Evolutionary conservation across 1,140 invertebrate genomes (phyloP).

Genomic region (Epicauta chinensis): DNA sequence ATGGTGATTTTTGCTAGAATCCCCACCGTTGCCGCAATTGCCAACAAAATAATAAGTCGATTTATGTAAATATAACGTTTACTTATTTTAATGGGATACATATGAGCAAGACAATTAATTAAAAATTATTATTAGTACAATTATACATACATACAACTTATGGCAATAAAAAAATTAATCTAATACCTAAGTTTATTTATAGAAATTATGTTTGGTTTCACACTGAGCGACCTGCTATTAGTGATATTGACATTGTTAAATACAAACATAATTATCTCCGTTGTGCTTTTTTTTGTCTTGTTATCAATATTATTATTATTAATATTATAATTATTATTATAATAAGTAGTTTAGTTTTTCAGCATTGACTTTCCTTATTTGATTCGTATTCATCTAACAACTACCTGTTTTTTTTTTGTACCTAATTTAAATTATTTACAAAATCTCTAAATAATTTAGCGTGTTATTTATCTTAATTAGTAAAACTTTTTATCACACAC

Average conservation of each 20-base stretch:
- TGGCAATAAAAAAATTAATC: constrained; percentile 21
- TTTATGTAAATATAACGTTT: constrained; percentile 33
- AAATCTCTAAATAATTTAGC: constrained; percentile 17
- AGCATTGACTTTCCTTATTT: no score
- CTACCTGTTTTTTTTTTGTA: constrained; percentile 24
- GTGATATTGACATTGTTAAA: constrained; percentile 13
- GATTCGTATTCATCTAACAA: constrained; percentile 7
- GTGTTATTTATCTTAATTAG: constrained; percentile 17
- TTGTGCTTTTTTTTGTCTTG: no score
- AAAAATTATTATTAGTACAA: constrained; percentile 32
- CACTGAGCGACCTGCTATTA: constrained; percentile 9
- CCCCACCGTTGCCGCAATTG: no score
- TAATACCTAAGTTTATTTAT: constrained; percentile 16
- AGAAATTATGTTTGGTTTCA: constrained; percentile 18
- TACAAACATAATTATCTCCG: no score
- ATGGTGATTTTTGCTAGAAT: background rate
- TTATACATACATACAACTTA: constrained; percentile 32
- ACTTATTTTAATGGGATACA: constrained; percentile 28
- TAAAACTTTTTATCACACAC: constrained; percentile 19
- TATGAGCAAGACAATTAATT: constrained; percentile 27
- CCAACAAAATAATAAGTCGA: constrained; percentile 4
- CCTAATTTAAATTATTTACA: constrained; percentile 25
- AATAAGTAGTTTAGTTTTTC: no score
- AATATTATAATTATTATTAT: no score
- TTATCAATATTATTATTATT: no score